Conservation (phyloP, 2,888 invertebrate species). For the Netelia fuscicornis region DNA sequence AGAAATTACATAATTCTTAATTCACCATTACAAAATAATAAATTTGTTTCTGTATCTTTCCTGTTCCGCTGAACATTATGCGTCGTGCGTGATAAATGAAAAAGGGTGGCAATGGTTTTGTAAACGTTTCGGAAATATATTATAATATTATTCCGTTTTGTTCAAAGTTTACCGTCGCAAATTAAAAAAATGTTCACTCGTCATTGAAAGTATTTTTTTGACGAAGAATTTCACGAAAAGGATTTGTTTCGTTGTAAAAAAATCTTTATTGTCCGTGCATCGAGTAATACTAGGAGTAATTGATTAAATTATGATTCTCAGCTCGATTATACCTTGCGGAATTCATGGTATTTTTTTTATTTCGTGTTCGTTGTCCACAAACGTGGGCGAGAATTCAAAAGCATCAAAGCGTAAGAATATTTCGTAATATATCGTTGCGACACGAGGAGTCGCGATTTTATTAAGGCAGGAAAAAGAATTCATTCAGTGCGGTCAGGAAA, state of each 20-base stretch:
- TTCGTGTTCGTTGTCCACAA: not conserved
- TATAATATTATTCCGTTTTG: too few species aligned
- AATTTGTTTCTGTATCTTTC: not conserved
- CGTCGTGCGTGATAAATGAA: too few species aligned
- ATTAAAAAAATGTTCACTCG: not conserved
- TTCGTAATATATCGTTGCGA: conserved; percentile 13
- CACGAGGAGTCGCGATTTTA: conserved; percentile 1
- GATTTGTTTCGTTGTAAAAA: not conserved
- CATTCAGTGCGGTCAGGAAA: conserved; percentile 8
- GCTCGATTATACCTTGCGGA: not conserved
- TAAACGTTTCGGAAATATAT: conserved; percentile 23
- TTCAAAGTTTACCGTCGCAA: too few species aligned
- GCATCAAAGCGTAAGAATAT: conserved; percentile 24
- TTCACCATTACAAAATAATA: too few species aligned
- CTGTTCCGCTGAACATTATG: too few species aligned
- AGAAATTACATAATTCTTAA: too few species aligned
- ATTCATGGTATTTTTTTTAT: conserved; percentile 7
- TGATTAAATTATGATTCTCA: not conserved
- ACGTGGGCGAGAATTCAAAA: not conserved
- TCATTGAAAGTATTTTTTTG: not conserved
- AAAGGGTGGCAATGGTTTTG: too few species aligned
- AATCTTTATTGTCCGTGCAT: not conserved
- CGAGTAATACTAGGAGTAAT: not conserved
- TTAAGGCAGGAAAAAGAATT: conserved; percentile 26
- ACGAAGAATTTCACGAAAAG: not conserved